Evolutionary conservation across 2,888 invertebrate genomes (phyloP).

Genomic region (Choreutis nemorana): DNA sequence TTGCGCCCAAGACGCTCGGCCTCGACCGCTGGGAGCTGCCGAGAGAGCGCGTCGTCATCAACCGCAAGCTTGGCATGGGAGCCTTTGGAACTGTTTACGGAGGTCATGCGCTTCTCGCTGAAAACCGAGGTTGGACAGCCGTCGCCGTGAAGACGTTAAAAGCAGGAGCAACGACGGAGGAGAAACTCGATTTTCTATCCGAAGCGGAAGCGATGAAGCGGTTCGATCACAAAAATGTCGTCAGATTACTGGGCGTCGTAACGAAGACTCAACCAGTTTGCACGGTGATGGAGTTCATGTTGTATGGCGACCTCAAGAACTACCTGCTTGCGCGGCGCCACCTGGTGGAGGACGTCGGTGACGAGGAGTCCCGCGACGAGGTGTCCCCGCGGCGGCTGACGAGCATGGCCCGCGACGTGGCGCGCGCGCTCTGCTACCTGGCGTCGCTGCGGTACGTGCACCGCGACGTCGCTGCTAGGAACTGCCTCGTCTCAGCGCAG

Average conservation of each 20-base stretch:
- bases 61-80: slow-evolving; percentile 86
- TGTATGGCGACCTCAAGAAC: slow-evolving; percentile 91
- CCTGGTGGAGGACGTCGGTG: slow-evolving; percentile 58
- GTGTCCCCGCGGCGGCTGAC: slow-evolving; percentile 83
- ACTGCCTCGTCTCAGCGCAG: slow-evolving; percentile 79
- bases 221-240: slow-evolving; percentile 89
- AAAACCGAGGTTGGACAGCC: slow-evolving; percentile 75
- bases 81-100: slow-evolving; percentile 94
- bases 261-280: slow-evolving; percentile 88
- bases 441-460: slow-evolving; percentile 88
- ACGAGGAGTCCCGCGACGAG: slow-evolving; percentile 76
- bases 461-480: slow-evolving; percentile 84
- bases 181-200: slow-evolving; percentile 89
- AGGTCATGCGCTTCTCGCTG: slow-evolving; percentile 78
- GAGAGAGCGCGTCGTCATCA: slow-evolving; percentile 84
- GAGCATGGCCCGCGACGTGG: slow-evolving; percentile 87
- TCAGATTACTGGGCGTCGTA: slow-evolving; percentile 85
- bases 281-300: slow-evolving; percentile 93
- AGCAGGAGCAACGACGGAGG: slow-evolving; percentile 81
- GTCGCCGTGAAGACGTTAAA: slow-evolving; percentile 92
- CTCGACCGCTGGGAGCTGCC: slow-evolving; percentile 90
- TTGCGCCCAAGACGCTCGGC: slow-evolving; percentile 25
- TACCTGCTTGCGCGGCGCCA: slow-evolving; percentile 86
- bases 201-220: slow-evolving; percentile 96
- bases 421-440: slow-evolving; percentile 84